phyloP scores from a whole-genome alignment of 2,888 invertebrate genomes.

The Papilio elwesi region DNA sequence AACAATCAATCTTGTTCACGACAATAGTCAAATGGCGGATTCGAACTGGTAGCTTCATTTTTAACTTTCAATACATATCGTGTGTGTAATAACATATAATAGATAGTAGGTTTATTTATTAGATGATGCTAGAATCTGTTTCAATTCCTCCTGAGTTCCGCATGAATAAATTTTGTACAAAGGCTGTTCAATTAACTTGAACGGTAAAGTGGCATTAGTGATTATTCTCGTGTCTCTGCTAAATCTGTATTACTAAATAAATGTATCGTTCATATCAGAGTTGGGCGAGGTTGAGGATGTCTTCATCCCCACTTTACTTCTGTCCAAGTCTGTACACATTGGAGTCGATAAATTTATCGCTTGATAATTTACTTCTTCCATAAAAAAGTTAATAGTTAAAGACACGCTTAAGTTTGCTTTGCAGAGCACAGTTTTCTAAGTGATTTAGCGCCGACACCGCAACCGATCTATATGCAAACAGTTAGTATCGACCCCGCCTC shows the following conservation, averaged over 20 bases:
- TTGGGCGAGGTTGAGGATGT: neutral
- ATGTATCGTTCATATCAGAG: neutral
- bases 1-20: too few relatives aligned
- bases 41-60: too few relatives aligned
- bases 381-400: neutral
- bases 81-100: too few relatives aligned
- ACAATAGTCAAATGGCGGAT: too few relatives aligned
- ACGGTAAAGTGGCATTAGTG: constrained; percentile 9
- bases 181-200: constrained; percentile 16
- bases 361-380: neutral
- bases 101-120: too few relatives aligned
- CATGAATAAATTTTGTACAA: constrained; percentile 11
- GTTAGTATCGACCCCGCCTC: constrained; percentile 8
- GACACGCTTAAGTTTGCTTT: constrained; percentile 10
- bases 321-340: too few relatives aligned
- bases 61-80: too few relatives aligned
- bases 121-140: too few relatives aligned
- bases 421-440: constrained; percentile 9
- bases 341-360: neutral
- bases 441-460: constrained; percentile 7
- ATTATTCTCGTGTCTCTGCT: constrained; percentile 9
- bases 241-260: constrained; percentile 7
- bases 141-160: constrained; percentile 12
- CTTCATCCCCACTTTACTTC: too few relatives aligned
- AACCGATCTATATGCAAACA: constrained; percentile 27